Base-by-base conservation (phyloP, 92 coral and sea anemone genomes). In the Diadumene lineata region DNA sequence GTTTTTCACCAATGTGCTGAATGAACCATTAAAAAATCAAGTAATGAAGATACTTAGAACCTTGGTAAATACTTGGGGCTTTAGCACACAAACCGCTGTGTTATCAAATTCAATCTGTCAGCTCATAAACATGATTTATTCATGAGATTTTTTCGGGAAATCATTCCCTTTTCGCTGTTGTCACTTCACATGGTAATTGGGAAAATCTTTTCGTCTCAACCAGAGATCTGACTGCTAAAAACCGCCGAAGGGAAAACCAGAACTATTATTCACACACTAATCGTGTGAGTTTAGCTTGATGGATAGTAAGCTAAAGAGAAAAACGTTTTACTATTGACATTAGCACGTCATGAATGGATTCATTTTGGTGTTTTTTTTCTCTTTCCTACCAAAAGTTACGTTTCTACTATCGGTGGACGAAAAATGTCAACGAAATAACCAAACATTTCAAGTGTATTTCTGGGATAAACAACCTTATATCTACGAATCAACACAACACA, bases 391-490 rank as follows among this genome's bases (percentile, higher is more conserved):
- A 21, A 10, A 50, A 21, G 56, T 48, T 17, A 0, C 55, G 1
- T 16, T 7, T 72, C 11, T 29, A 0, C 15, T 61, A n/a, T 8
- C 66, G 23, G 31, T 72, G 51, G 72, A 72, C 61, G 64, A 33
- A 11, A 74, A 72, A 80, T 74, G 78, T 43, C 31, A 28, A 25
- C 66, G 46, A 64, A 66, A 80, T 63, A 73, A 80, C 74, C 55
- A 73, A 38, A 63, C 85, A 38, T 10, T 80, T 16, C 33, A 32
- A 18, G 80, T 91, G 11, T 32, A 43, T 19, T 84, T 85, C 84
- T 84, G 90, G 93, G 73, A 34, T 34, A 93, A 88, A 48, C 85
- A 84, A 48, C 93, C 97, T 21, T 91, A 84, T 64, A 79, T 91
- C 57, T 88, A 74, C 79, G 22, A 27, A 18, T 29, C 81, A 32